Base-by-base conservation (phyloP, 2,797 vertebrate genomes). In the Gephyroberyx darwinii region DNA sequence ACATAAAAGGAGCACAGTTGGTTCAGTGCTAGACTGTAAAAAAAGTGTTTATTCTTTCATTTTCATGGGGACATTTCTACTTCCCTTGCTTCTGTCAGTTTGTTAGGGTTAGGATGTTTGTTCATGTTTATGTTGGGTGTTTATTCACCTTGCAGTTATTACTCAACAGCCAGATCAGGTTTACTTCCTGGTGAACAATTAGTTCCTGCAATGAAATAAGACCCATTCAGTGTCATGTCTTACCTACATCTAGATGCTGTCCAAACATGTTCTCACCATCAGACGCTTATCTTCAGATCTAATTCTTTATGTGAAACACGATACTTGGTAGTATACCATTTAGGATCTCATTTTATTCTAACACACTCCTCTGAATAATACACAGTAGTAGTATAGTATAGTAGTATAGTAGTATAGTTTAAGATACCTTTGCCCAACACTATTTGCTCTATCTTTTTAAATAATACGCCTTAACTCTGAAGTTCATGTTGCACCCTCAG, bases 241-340 rank as follows among this genome's bases (percentile, higher is more conserved):
- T 30, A 12, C 20, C 8, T 19, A 71, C 43, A 69, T 51, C 26
- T 16, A 60, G 0, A 72, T 45, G 31, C 12, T 65, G 73, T 58
- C 26, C 50, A 52, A 26, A 78, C 80, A 54, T 2, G 69, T n/a
- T 52, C 5, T 4, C 7, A 20, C 58, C 45, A 39, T 63, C 45
- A 35, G 0, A 35, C 17, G 14, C 3, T 3, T 16, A 1, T 37
- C 55, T 14, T 47, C 51, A 22, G 13, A 26, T 8, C 2, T 9
- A 1, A 51, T 54, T 61, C 2, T 31, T 41, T 61, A 20, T 1
- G 2, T 22, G 8, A 53, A 22, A 43, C 2, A 1, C 1, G 1
- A 31, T 33, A 19, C 2, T 26, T 5, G 6, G 3, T 30, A 0
- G 12, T 12, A 1, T 1, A 33, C 35, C 33, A 35, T 35, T 35